These are phyloP conservation scores for Pocillopora damicornis DNA, from an alignment of 64 coral and sea anemone genomes.

Conservation along the genomic window DNA sequence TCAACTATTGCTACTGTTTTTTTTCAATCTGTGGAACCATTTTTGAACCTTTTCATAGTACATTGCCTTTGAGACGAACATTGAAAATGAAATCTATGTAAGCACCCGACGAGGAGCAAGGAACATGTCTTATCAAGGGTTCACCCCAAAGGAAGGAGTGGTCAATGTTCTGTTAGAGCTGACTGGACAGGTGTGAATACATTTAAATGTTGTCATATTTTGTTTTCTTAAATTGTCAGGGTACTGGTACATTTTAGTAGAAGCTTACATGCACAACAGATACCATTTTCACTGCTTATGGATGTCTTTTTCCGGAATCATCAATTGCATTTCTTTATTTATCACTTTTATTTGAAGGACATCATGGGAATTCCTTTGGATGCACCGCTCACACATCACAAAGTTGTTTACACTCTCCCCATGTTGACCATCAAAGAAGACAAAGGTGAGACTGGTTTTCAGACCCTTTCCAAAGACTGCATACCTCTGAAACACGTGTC, in stretches of 20 bases:
- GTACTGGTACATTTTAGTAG: too few species aligned
- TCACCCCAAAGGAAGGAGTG: constrained; percentile 69
- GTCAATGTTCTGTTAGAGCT: constrained; percentile 80
- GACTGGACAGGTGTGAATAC: constrained; percentile 72
- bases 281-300: too few species aligned
- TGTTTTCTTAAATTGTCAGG: background rate
- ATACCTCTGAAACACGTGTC: too few species aligned
- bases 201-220: background rate
- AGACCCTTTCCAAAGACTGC: too few species aligned
- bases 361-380: constrained; percentile 95
- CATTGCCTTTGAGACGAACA: constrained; percentile 91
- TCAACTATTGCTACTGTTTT: too few species aligned
- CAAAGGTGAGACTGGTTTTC: constrained; percentile 61
- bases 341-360: constrained; percentile 51
- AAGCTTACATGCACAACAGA: too few species aligned
- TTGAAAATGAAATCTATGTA: constrained; percentile 82
- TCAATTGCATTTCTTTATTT: background rate
- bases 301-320: too few species aligned
- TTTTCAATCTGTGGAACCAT: too few species aligned
- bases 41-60: constrained; percentile 51
- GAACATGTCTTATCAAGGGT: constrained; percentile 98
- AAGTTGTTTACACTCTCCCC: constrained; percentile 88
- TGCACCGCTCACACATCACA: constrained; percentile 80
- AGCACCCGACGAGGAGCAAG: constrained; percentile 82
- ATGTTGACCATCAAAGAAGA: constrained; percentile 99